A percentile compares a stretch with the other conserved stretches of the same genome.
These are phyloP conservation scores for Silurus lanzhouensis DNA, from an alignment of 2,797 vertebrate genomes.

Conservation along the genomic window DNA sequence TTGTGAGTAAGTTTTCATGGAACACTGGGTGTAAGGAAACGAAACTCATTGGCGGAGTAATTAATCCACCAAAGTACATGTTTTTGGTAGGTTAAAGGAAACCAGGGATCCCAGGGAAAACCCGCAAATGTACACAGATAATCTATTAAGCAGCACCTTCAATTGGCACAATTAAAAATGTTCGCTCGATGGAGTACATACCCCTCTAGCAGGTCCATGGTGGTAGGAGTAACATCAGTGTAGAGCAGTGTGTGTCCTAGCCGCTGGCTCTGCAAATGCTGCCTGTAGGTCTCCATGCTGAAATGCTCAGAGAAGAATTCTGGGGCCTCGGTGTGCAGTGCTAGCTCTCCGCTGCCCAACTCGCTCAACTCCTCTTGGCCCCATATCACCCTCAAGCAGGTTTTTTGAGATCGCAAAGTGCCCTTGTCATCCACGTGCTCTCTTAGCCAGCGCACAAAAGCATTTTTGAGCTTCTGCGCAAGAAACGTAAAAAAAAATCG, in stretches of 20 bases:
- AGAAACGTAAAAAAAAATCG: neutral
- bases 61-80: neutral
- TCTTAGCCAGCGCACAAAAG: slow-evolving; percentile 77
- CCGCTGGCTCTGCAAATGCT: slow-evolving; percentile 76
- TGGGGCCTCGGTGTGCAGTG: slow-evolving; percentile 73
- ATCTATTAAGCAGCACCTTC: neutral
- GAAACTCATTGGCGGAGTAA: neutral
- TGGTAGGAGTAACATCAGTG: slow-evolving; percentile 80
- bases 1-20: neutral
- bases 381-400: slow-evolving; percentile 72
- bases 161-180: neutral
- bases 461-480: slow-evolving; percentile 61
- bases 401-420: slow-evolving; percentile 63
- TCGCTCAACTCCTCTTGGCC: slow-evolving; percentile 53
- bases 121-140: neutral
- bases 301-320: slow-evolving; percentile 76
- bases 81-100: neutral
- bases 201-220: slow-evolving; percentile 91
- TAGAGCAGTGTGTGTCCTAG: slow-evolving; percentile 85
- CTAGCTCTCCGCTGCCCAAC: slow-evolving; percentile 65
- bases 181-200: slow-evolving; percentile 60
- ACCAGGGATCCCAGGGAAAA: neutral
- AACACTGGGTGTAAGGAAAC: neutral
- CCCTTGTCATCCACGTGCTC: slow-evolving; percentile 67
- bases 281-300: slow-evolving; percentile 75